phyloP scores from a whole-genome alignment of 2,113 vertebrate genomes.

The Albula goreensis region DNA sequence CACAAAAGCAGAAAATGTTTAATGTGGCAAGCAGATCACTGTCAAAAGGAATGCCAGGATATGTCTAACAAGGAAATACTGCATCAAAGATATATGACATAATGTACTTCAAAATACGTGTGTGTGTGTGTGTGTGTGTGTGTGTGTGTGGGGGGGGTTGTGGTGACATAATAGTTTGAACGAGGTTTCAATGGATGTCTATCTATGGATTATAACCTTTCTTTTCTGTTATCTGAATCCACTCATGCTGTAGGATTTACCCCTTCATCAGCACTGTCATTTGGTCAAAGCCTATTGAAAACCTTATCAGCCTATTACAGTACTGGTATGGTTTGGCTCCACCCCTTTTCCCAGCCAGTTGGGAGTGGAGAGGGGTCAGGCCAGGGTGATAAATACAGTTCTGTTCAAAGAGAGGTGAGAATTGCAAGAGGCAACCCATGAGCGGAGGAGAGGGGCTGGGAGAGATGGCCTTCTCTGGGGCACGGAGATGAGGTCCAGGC shows the following conservation, averaged over 20 bases:
- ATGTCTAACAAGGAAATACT: too few relatives aligned
- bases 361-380: background rate
- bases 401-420: background rate
- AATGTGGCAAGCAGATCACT: too few relatives aligned
- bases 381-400: background rate
- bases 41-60: too few relatives aligned
- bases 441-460: background rate
- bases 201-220: background rate
- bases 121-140: too few relatives aligned
- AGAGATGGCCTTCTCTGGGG: slow-evolving; percentile 13
- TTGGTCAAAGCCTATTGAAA: slow-evolving; percentile 34
- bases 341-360: background rate
- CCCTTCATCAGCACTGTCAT: slow-evolving; percentile 17
- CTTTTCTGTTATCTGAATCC: slow-evolving; percentile 5
- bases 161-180: background rate
- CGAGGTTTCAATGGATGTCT: background rate
- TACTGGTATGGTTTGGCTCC: slow-evolving; percentile 15
- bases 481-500: background rate
- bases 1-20: too few relatives aligned
- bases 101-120: too few relatives aligned
- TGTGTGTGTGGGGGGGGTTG: too few relatives aligned
- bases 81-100: too few relatives aligned
- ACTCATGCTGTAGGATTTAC: slow-evolving; percentile 9
- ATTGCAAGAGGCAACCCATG: background rate
- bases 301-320: slow-evolving; percentile 34